Conservation (phyloP, 2,113 vertebrate genomes). For the Cathartes aura region DNA sequence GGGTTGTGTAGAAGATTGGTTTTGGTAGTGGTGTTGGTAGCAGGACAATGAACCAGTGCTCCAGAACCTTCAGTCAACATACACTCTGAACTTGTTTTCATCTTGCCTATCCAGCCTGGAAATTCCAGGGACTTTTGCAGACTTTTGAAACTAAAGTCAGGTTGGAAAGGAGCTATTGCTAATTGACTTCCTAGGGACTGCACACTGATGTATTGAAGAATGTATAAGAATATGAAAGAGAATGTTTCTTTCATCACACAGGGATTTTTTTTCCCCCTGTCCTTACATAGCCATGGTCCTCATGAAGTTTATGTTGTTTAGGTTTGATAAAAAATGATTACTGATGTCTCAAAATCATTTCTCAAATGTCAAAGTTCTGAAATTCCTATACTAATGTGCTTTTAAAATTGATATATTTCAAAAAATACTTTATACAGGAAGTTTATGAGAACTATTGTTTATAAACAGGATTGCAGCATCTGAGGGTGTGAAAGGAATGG, state of each 20-base stretch:
- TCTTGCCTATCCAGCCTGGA: background rate
- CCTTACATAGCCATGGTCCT: background rate
- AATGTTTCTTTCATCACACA: background rate
- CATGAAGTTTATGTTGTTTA: background rate
- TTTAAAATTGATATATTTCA: background rate
- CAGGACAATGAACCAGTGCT: background rate
- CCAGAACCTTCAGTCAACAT: background rate
- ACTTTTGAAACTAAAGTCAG: background rate
- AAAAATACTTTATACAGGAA: background rate
- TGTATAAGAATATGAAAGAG: background rate
- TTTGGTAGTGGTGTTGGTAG: background rate
- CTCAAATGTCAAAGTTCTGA: background rate
- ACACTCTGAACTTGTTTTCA: conserved; percentile 41
- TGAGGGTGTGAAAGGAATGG: background rate
- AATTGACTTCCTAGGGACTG: background rate
- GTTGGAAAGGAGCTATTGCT: background rate
- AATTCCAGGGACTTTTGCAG: background rate
- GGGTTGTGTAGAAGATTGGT: background rate
- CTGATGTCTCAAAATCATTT: background rate
- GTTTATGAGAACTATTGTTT: background rate
- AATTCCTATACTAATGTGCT: background rate
- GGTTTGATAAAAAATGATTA: background rate
- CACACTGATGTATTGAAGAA: background rate
- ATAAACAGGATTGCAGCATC: background rate
- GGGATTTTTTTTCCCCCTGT: fast-evolving